A percentile compares a stretch with the other conserved stretches of the same genome.
Evolutionary conservation across 1,140 invertebrate genomes (phyloP).

Genomic region (Campodea augens): DNA sequence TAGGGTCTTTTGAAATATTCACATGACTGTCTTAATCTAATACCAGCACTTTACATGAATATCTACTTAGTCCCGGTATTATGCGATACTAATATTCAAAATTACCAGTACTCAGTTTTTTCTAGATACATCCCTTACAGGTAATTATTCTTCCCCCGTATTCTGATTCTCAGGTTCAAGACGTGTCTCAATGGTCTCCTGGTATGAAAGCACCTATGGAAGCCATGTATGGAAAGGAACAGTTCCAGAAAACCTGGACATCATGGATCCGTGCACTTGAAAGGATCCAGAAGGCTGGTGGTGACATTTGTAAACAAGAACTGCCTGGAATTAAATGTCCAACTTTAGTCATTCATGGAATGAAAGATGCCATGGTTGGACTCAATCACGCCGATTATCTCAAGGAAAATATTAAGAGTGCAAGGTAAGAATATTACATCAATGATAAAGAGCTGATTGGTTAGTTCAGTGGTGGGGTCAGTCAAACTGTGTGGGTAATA

Average conservation of each 20-base stretch:
- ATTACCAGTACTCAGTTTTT: too few relatives aligned
- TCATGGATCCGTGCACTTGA: conserved; percentile 47
- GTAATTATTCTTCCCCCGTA: conserved; percentile 18
- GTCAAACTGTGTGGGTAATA: too few relatives aligned
- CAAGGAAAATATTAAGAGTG: conserved; percentile 39
- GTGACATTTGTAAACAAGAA: conserved; percentile 46
- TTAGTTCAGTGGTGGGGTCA: too few relatives aligned
- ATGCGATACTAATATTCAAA: too few relatives aligned
- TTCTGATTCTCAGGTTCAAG: too few relatives aligned
- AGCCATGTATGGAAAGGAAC: conserved; percentile 50
- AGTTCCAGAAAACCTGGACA: conserved; percentile 45
- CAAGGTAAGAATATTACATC: conserved; percentile 37
- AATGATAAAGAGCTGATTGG: too few relatives aligned
- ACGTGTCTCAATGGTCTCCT: conserved; percentile 59
- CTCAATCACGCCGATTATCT: conserved; percentile 48
- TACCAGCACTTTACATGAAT: too few relatives aligned
- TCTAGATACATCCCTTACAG: too few relatives aligned
- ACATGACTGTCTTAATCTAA: too few relatives aligned
- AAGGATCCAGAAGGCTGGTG: conserved; percentile 35
- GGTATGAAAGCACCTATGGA: conserved; percentile 52
- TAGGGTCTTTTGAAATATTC: too few relatives aligned
- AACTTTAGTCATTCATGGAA: conserved; percentile 61
- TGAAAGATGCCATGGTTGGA: conserved; percentile 57
- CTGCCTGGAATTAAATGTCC: conserved; percentile 44
- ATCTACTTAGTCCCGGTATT: too few relatives aligned